Evolutionary conservation across 1,140 invertebrate species (phyloP).

Genomic region (Zeugodacus cucurbitae): DNA sequence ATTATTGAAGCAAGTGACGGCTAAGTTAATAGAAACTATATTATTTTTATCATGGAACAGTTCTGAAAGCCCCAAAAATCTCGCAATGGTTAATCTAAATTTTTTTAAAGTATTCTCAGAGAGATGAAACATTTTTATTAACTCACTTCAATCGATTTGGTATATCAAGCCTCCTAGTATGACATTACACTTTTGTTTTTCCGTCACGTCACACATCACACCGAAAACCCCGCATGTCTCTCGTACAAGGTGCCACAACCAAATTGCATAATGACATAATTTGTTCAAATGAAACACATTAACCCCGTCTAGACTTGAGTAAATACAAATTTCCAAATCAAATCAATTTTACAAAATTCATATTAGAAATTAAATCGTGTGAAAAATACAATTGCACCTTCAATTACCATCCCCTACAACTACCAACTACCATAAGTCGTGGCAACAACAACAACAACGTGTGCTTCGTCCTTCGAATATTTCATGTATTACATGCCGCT

Average conservation of each 20-base stretch:
- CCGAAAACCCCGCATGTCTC: no score
- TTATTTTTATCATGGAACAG: no score
- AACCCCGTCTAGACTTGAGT: not conserved
- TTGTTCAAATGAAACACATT: not conserved
- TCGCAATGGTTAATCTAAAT: no score
- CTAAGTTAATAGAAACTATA: no score
- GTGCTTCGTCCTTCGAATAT: not conserved
- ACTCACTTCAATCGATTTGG: no score
- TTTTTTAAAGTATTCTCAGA: no score
- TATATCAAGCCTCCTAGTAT: no score
- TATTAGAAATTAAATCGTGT: not conserved
- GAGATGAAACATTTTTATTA: no score
- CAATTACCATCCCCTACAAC: not conserved
- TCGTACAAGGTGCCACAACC: not conserved
- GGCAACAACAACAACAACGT: not conserved
- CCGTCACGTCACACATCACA: no score
- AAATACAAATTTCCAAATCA: not conserved
- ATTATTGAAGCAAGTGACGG: no score
- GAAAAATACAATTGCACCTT: conserved; percentile 23
- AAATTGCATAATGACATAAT: not conserved
- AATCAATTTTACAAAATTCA: not conserved
- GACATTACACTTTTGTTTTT: no score
- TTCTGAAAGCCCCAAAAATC: no score
- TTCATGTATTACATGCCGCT: not conserved
- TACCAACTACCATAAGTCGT: not conserved